Evolutionary conservation across 2,797 vertebrate species (phyloP), one percentile per base, ranked within the genome.

Genomic region (Hephaestus fuliginosus): DNA sequence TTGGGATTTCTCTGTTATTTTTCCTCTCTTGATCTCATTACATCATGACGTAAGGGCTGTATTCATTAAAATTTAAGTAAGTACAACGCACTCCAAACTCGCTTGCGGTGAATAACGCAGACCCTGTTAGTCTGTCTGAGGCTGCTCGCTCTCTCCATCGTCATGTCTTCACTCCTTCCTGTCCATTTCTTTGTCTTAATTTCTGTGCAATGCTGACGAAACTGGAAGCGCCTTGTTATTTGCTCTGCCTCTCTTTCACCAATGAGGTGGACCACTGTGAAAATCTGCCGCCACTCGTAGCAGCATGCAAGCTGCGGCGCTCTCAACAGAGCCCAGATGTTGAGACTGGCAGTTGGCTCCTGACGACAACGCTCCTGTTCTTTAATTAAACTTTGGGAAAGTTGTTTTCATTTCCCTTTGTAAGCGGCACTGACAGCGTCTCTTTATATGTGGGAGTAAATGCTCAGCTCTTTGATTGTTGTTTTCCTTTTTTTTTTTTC

Each of bases 51-150:
- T 92, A 89, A 93, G 90, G 93, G 92, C 86, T 90, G 78, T 85
- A 83, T 93, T 94, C 92, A 94, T 95, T 94, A 94, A 95, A 93
- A 83, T 95, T 94, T 93, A 89, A 96, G 30, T 33, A 93, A 85
- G 92, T 89, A 91, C 86, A 86, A 92, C 80, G 89, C 89, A 90
- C 87, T 93, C 82, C 87, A 86, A 91, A 92, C 89, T 88, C 77
- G 79, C 85, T 88, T 67, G 85, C 87, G 69, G 92, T 91, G 83
- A 93, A 93, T 91, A 94, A 90, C 89, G 79, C 88, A 92, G 87
- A 81, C 82, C 73, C 69, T 25, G 43, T 80, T 80, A 58, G 76
- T 86, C 58, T 61, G 75, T 84, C 72, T 83, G 65, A 70, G 55
- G 62, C 67, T 80, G 86, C 79, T 84, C 36, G 11, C 70, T 71